Base-by-base conservation (phyloP, 2,113 vertebrate species). In the Percopsis transmontana region DNA sequence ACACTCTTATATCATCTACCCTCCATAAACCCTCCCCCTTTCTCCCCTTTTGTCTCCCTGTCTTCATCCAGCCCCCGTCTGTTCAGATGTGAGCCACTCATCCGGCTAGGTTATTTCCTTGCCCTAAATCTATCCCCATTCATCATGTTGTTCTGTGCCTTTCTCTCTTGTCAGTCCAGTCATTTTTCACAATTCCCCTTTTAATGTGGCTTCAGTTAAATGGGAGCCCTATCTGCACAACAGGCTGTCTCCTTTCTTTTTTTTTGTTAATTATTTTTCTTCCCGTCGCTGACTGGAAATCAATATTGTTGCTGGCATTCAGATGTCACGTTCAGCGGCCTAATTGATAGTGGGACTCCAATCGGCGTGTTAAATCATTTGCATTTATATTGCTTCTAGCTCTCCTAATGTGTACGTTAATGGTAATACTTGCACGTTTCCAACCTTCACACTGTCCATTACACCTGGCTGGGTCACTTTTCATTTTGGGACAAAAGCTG, bases 331-430 rank as follows among this genome's bases (percentile, higher is more conserved):
- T 53, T 53, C 10, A 53, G 5, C 42, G 4, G 23, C 3, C 48
- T 47, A 60, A 55, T 65, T 69, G 60, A 56, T 44, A 20, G 21
- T 19, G 14, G 33, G 14, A 62, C 58, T 66, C 18, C 20, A 21
- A 51, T 56, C 41, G 48, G 27, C 12, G 1, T 23, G 55, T 70
- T 4, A 21, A 4, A 51, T 58, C n/a, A 64, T 72, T 80, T 58
- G 42, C 58, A 80, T 74, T 79, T 66, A 62, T 64, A 60, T 51
- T 62, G 20, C 15, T 11, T 44, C 59, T 15, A 51, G 54, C 47
- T 45, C 62, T 57, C 81, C 76, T 65, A 73, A 72, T 58, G 12
- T 1, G 15, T 73, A 56, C 14, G 23, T 44, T 45, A 15, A 6
- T 23, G 47, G 63, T 63, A 74, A 66, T 53, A 10, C 55, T 67